Evolutionary conservation across 2,113 vertebrate genomes (phyloP), one percentile per base, ranked within the genome.

Genomic region (Passerina amoena): DNA sequence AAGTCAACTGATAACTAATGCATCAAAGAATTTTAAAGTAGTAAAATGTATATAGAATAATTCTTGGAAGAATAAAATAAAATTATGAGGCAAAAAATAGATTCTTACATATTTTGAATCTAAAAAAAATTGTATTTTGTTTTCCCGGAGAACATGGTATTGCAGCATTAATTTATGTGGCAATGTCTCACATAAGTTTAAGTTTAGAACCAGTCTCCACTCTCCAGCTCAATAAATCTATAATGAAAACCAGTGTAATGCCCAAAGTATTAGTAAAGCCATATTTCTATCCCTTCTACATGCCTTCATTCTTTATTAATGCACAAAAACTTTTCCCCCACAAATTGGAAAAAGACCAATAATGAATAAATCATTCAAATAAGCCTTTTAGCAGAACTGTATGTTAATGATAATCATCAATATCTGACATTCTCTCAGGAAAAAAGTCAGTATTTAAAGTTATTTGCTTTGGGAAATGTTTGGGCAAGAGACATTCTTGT

Each of bases 401-500:
- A 13, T 83, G n/a, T 28, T 90, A 86, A 89, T 6, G 11, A 69
- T 42, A 92, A 66, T 76, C 54, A 76, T 82, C 77, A 82, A 91
- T 88, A 92, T 35, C 24, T 68, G 71, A 60, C 72, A 81, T 88
- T 64, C 56, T n/a, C 76, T 53, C 9, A 10, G 37, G 76, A 94
- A 92, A 60, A 86, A 75, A 82, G 57, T 56, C 51, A 45, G 56
- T 48, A 45, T 86, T 68, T 88, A 64, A 84, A 86, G 33, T 59
- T 92, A 78, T 70, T 94, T 86, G n/a, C 35, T 86, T 75, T 78
- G 56, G 69, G 88, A 94, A 90, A 38, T 12, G 13, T 86, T 90
- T 90, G 90, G 60, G 90, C 80, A 80, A 86, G 31, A 73, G 44
- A 27, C 68, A 93, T 88, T 81, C 68, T 81, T 60, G 51, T 35